phyloP scores from a whole-genome alignment of 2,797 vertebrate genomes.

The Hephaestus fuliginosus region DNA sequence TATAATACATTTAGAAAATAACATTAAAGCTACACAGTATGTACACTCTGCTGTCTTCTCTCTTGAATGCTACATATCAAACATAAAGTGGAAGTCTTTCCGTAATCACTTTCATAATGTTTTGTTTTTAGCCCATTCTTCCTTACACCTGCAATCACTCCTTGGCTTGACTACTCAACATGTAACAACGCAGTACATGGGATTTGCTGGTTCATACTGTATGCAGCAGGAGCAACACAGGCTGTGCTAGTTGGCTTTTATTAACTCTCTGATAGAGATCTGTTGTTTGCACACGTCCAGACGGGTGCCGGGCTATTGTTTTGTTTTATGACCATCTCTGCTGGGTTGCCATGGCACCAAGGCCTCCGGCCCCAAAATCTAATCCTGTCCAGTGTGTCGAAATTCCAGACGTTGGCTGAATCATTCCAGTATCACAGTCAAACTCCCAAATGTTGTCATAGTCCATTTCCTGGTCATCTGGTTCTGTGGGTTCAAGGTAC shows the following conservation, averaged over 20 bases:
- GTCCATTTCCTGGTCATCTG: constrained; percentile 89
- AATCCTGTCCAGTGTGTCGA: constrained; percentile 85
- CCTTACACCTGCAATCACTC: constrained; percentile 22
- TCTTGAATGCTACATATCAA: constrained; percentile 73
- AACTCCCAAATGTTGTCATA: constrained; percentile 91
- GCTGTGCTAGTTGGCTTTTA: constrained; percentile 61
- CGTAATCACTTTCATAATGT: constrained; percentile 27
- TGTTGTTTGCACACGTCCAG: constrained; percentile 86
- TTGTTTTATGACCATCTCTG: constrained; percentile 88
- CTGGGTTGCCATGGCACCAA: constrained; percentile 83
- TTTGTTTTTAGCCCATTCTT: constrained; percentile 25
- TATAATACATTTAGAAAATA: constrained; percentile 48
- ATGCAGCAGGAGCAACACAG: constrained; percentile 53
- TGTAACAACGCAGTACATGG: constrained; percentile 49
- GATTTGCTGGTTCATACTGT: constrained; percentile 63
- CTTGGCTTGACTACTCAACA: constrained; percentile 40
- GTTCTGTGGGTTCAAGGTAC: constrained; percentile 85
- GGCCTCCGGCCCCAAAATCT: constrained; percentile 82
- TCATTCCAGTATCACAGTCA: constrained; percentile 81
- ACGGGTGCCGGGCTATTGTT: constrained; percentile 81
- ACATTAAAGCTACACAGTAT: constrained; percentile 45
- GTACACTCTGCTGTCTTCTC: constrained; percentile 31
- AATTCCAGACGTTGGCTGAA: constrained; percentile 84
- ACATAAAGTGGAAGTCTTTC: constrained; percentile 34
- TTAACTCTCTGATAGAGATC: constrained; percentile 83